Conservation (phyloP, 1,140 invertebrate species). For the Drosophila arizonae region DNA sequence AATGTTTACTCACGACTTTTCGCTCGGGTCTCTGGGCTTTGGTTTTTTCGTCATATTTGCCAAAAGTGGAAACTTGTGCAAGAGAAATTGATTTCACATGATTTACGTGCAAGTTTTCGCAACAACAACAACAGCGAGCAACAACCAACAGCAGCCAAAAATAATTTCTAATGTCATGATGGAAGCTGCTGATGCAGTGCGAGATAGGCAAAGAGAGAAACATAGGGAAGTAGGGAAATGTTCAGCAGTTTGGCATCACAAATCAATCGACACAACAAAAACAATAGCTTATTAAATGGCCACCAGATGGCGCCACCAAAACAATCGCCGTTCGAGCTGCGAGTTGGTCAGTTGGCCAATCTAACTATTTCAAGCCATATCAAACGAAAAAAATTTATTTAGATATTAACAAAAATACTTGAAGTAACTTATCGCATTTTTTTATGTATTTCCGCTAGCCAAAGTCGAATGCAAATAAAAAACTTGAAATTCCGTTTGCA, state of each 20-base stretch:
- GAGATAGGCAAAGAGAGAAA: not conserved
- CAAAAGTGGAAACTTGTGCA: conserved; percentile 77
- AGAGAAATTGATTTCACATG: conserved; percentile 78
- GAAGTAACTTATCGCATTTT: not conserved
- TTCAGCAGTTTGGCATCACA: conserved; percentile 34
- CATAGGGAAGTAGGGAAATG: not conserved
- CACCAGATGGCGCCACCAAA: conserved; percentile 48
- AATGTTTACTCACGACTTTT: conserved; percentile 77
- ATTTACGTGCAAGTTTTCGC: conserved; percentile 71
- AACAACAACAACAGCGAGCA: conserved; percentile 25
- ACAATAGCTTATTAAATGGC: conserved; percentile 30
- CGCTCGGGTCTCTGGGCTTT: conserved; percentile 35
- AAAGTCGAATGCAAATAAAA: conserved; percentile 39
- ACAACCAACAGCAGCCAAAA: conserved; percentile 34
- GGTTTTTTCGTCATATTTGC: conserved; percentile 73
- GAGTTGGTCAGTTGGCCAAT: conserved; percentile 21
- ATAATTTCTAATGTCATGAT: conserved; percentile 64
- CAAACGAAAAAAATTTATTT: conserved; percentile 17
- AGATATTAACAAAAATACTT: not conserved
- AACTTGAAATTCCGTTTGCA: conserved; percentile 20
- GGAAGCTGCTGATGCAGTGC: conserved; percentile 37
- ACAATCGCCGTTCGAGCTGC: conserved; percentile 4
- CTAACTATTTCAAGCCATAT: not conserved
- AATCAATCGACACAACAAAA: conserved; percentile 31
- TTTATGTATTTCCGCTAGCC: conserved; percentile 32